These are phyloP conservation scores for Lampropteryx suffumata DNA, from an alignment of 2,888 invertebrate genomes.

Conservation along the genomic window DNA sequence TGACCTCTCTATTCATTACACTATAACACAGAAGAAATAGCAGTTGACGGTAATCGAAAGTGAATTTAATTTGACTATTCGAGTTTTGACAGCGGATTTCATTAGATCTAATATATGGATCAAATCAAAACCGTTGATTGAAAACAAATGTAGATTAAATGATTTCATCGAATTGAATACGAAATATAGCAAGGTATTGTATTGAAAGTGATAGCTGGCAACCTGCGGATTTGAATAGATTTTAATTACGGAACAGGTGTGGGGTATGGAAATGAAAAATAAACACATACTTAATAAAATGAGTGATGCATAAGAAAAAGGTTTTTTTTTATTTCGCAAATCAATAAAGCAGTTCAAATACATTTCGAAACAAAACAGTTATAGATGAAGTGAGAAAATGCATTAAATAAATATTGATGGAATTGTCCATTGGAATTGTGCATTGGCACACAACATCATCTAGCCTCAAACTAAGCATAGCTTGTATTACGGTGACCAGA, in stretches of 20 bases:
- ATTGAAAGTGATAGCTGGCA: constrained; percentile 3
- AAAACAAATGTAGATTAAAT: constrained; percentile 25
- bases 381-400: too few species aligned
- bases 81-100: constrained; percentile 59
- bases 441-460: too few species aligned
- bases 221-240: constrained; percentile 13
- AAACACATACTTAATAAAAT: too few species aligned
- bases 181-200: constrained; percentile 20
- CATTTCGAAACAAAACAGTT: too few species aligned
- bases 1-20: constrained; percentile 75
- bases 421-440: too few species aligned
- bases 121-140: constrained; percentile 27
- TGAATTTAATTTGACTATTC: constrained; percentile 68
- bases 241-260: constrained; percentile 14
- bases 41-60: constrained; percentile 61
- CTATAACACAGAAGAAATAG: constrained; percentile 35
- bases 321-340: too few species aligned
- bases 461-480: too few species aligned
- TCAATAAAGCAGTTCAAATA: too few species aligned
- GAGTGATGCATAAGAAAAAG: too few species aligned
- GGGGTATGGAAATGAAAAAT: too few species aligned
- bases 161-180: constrained; percentile 27
- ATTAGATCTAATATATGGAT: constrained; percentile 43
- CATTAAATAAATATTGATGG: too few species aligned
- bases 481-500: too few species aligned